Conservation (phyloP, 2,888 invertebrate genomes). For the Platycheirus albimanus region DNA sequence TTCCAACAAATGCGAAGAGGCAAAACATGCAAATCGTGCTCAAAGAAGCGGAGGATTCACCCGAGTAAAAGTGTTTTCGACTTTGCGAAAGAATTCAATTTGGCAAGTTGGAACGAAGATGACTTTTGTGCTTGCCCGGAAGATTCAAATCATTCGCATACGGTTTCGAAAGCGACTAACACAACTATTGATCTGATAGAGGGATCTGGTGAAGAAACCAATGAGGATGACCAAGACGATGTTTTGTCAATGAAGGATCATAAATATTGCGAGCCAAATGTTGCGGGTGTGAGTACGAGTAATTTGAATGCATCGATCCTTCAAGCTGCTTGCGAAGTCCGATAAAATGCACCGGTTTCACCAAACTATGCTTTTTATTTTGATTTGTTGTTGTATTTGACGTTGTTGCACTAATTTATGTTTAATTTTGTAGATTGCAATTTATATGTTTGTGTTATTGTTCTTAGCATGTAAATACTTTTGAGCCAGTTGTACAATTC, state of each 20-base stretch:
- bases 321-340: slow-evolving; percentile 50
- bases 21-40: slow-evolving; percentile 80
- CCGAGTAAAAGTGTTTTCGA: slow-evolving; percentile 81
- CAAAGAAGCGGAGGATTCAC: slow-evolving; percentile 81
- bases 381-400: slow-evolving; percentile 21
- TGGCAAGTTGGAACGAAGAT: slow-evolving; percentile 74
- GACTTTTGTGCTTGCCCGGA: slow-evolving; percentile 80
- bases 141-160: slow-evolving; percentile 56
- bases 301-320: slow-evolving; percentile 62
- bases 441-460: no score
- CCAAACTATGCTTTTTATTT: slow-evolving; percentile 21
- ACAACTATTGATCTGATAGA: slow-evolving; percentile 72
- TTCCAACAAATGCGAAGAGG: slow-evolving; percentile 80
- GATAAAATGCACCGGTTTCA: slow-evolving; percentile 45
- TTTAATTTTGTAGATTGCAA: no score
- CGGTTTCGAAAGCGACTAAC: slow-evolving; percentile 64
- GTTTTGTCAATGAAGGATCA: slow-evolving; percentile 81
- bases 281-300: slow-evolving; percentile 83
- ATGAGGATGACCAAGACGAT: slow-evolving; percentile 78
- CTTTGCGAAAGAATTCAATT: slow-evolving; percentile 80
- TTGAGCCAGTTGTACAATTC: no score
- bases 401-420: not conserved
- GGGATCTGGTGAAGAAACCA: slow-evolving; percentile 75
- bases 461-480: no score
- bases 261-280: slow-evolving; percentile 81